Evolutionary conservation across 1,140 invertebrate species (phyloP).

Genomic region (Monochamus saltuarius): DNA sequence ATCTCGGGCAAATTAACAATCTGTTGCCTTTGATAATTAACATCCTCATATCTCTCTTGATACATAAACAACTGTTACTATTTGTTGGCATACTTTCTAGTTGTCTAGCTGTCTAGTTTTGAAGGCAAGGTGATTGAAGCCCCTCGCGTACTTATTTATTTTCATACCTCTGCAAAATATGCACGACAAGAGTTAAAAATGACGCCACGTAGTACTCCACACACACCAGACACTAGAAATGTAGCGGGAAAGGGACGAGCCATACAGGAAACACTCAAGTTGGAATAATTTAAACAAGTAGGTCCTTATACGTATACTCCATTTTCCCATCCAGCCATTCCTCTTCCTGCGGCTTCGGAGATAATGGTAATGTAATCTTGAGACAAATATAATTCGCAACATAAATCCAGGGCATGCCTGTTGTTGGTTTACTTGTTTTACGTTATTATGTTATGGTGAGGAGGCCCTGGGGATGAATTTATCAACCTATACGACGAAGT

Average conservation of each 20-base stretch:
- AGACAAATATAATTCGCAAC: slow-evolving; percentile 48
- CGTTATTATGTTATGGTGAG: slow-evolving; percentile 38
- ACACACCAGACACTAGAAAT: slow-evolving; percentile 22
- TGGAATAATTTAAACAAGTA: slow-evolving; percentile 3
- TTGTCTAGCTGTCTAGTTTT: no score
- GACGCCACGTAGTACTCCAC: no score
- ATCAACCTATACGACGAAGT: background rate
- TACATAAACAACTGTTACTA: no score
- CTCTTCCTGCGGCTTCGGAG: slow-evolving; percentile 39
- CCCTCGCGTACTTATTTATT: no score
- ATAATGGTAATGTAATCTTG: slow-evolving; percentile 50
- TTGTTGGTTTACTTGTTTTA: slow-evolving; percentile 43
- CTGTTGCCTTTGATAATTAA: no score
- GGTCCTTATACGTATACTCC: no score
- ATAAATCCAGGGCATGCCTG: slow-evolving; percentile 44
- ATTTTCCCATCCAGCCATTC: slow-evolving; percentile 2
- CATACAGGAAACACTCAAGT: slow-evolving; percentile 9
- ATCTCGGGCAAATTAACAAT: no score
- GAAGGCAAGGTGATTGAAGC: no score
- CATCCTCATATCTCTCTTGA: no score
- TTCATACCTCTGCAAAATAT: no score
- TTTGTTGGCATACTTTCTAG: no score
- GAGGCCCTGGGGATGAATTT: slow-evolving; percentile 10
- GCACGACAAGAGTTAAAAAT: no score
- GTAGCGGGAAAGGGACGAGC: slow-evolving; percentile 34